Evolutionary conservation across 2,113 vertebrate genomes (phyloP).

Genomic region (Corythornis cristatus): DNA sequence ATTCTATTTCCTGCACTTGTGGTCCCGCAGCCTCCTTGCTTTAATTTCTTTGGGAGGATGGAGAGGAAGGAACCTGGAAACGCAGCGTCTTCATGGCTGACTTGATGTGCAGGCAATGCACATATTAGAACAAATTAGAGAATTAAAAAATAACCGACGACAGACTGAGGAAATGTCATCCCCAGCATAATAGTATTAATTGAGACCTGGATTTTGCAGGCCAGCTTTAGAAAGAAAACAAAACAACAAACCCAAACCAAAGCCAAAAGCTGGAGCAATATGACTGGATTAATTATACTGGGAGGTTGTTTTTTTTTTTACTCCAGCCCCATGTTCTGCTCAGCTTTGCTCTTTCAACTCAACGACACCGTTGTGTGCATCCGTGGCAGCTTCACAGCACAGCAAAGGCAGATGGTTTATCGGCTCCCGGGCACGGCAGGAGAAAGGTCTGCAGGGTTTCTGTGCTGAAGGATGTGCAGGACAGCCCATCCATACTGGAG

Average conservation of each 20-base stretch:
- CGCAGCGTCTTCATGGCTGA: constrained; percentile 79
- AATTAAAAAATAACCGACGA: constrained; percentile 81
- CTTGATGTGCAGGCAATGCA: constrained; percentile 81
- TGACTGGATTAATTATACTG: constrained; percentile 33
- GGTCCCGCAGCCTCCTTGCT: constrained; percentile 79
- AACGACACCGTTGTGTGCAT: not conserved
- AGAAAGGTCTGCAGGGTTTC: not conserved
- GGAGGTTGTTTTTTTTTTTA: not conserved
- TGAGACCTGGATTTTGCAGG: constrained; percentile 73
- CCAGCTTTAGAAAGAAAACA: constrained; percentile 33
- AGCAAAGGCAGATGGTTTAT: not conserved
- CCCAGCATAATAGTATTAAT: constrained; percentile 83
- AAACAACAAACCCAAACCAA: not conserved
- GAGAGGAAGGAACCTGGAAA: constrained; percentile 84
- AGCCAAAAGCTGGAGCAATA: constrained; percentile 8
- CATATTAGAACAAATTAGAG: constrained; percentile 87
- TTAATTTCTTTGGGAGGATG: constrained; percentile 85
- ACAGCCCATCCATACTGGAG: not conserved
- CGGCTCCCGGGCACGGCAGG: not conserved
- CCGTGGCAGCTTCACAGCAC: accelerated
- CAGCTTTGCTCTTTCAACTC: not conserved
- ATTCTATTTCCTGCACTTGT: constrained; percentile 87
- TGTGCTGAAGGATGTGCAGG: not conserved
- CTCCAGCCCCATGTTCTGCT: not conserved
- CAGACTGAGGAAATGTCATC: constrained; percentile 84